Percentiles rank a stretch among this genome's conserved stretches.
phyloP scores from a whole-genome alignment of 2,797 vertebrate genomes.

The Astyanax mexicanus region DNA sequence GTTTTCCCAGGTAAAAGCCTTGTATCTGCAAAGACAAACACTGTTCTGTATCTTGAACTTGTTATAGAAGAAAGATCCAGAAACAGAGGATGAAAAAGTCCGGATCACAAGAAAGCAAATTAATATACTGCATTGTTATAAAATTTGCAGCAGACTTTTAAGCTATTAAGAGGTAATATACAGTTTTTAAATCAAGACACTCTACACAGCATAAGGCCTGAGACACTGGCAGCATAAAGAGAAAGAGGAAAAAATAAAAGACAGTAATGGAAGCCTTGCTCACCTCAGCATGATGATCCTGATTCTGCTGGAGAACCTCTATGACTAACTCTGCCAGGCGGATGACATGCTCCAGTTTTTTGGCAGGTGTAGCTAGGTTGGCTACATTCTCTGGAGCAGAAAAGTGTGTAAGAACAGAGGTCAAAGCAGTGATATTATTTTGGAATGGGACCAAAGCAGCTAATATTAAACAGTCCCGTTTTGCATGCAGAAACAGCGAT shows the following conservation, averaged over 20 bases:
- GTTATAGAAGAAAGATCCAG: constrained; percentile 42
- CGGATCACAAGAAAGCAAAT: constrained; percentile 22
- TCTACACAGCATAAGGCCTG: constrained; percentile 12
- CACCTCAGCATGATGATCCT: constrained; percentile 99
- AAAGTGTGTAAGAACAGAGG: constrained; percentile 76
- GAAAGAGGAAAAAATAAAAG: constrained; percentile 1
- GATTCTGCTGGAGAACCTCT: constrained; percentile 99
- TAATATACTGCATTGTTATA: constrained; percentile 31
- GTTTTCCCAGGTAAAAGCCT: constrained; percentile 16
- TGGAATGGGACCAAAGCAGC: constrained; percentile 9
- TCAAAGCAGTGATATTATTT: constrained; percentile 30
- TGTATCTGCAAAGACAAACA: constrained; percentile 28
- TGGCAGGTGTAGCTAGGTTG: constrained; percentile 98
- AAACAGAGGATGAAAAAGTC: constrained; percentile 41
- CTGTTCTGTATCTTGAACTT: constrained; percentile 23
- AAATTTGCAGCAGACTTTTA: constrained; percentile 8
- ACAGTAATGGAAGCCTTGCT: constrained; percentile 73
- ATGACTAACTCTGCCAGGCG: constrained; percentile 98
- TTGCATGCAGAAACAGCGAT: constrained; percentile 58
- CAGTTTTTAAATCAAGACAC: constrained; percentile 22
- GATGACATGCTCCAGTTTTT: constrained; percentile 99
- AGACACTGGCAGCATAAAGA: constrained; percentile 17
- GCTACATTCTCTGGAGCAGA: constrained; percentile 99
- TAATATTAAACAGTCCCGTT: constrained; percentile 35
- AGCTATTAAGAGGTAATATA: constrained; percentile 9